Conservation (phyloP, 2,113 vertebrate species). For the Pyrgilauda ruficollis region DNA sequence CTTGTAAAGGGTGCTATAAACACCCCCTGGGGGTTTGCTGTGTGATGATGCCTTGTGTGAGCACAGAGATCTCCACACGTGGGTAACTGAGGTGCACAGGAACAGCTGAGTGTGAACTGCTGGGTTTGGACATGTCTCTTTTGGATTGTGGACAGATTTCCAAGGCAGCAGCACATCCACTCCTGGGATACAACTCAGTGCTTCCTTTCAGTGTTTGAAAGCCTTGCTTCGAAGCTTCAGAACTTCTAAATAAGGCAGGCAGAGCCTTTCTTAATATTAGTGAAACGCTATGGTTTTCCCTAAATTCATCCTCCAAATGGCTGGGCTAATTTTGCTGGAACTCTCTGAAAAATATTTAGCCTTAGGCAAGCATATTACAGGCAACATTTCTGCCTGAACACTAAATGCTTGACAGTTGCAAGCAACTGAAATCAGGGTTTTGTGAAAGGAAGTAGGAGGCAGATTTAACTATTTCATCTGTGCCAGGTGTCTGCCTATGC, state of each 20-base stretch:
- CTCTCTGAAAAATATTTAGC: background rate
- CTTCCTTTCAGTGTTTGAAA: background rate
- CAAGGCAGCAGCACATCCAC: background rate
- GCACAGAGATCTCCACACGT: rapidly evolving
- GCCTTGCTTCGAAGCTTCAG: background rate
- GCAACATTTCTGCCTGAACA: background rate
- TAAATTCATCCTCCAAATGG: background rate
- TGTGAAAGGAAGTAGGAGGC: background rate
- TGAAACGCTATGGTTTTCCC: background rate
- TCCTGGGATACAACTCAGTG: background rate
- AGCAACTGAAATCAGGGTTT: background rate
- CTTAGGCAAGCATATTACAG: background rate
- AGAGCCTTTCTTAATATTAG: background rate
- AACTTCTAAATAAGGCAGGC: background rate
- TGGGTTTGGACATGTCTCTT: background rate
- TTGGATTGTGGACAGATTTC: background rate
- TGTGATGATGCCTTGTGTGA: background rate
- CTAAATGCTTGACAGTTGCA: background rate
- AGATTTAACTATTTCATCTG: background rate
- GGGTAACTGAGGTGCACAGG: background rate
- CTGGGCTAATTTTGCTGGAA: background rate
- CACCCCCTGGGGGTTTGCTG: background rate
- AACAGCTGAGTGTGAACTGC: background rate
- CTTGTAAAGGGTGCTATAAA: background rate
- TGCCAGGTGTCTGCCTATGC: background rate